Conservation (phyloP, 2,888 invertebrate species). For the Eupelmus urozonus region DNA sequence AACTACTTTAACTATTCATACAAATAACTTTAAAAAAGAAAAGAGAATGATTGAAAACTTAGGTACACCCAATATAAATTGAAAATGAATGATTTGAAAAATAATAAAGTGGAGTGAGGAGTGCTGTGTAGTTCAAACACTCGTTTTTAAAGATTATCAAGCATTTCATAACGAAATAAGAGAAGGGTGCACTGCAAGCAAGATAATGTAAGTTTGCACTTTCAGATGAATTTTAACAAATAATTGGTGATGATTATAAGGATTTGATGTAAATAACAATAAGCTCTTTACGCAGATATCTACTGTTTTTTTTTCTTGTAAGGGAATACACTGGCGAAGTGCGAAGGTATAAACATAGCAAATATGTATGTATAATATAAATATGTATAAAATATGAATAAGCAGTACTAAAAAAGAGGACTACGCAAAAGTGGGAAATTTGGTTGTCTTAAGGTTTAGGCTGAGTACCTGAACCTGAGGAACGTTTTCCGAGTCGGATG, state of each 20-base stretch:
- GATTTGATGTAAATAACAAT: background rate
- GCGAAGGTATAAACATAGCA: slow-evolving; percentile 49
- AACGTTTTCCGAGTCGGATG: slow-evolving; percentile 76
- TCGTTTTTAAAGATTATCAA: slow-evolving; percentile 31
- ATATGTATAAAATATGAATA: slow-evolving; percentile 62
- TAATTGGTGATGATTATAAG: slow-evolving; percentile 34
- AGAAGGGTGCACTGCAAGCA: slow-evolving; percentile 40
- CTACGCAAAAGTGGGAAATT: slow-evolving; percentile 67
- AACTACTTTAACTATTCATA: no score
- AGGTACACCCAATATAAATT: background rate
- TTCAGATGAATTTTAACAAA: slow-evolving; percentile 14
- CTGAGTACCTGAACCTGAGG: slow-evolving; percentile 77
- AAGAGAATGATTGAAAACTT: background rate
- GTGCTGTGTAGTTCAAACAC: slow-evolving; percentile 15
- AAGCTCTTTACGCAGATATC: slow-evolving; percentile 33
- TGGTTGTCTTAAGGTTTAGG: slow-evolving; percentile 71
- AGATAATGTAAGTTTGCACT: slow-evolving; percentile 13
- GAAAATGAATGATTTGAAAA: background rate
- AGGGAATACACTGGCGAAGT: slow-evolving; percentile 32
- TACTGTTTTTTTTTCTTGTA: slow-evolving; percentile 24
- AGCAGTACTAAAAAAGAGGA: slow-evolving; percentile 64
- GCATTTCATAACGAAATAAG: slow-evolving; percentile 35
- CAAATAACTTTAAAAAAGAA: no score
- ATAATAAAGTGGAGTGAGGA: background rate
- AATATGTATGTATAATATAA: slow-evolving; percentile 39